Evolutionary conservation across 2,888 invertebrate species (phyloP).

Genomic region (Cryptus armator): DNA sequence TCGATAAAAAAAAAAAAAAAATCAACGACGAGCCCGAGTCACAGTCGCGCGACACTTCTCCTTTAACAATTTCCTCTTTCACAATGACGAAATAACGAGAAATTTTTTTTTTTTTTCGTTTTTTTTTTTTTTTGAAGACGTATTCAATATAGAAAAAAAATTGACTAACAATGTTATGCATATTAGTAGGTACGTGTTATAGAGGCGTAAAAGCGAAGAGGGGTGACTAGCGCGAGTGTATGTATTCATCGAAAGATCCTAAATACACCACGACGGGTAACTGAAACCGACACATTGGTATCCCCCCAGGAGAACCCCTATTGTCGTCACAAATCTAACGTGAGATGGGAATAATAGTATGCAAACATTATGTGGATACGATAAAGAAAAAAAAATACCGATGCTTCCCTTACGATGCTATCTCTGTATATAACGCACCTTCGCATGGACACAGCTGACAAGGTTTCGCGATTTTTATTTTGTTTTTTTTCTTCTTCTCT

Average conservation of each 20-base stretch:
- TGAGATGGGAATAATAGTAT: conserved; percentile 39
- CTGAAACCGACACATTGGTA: conserved; percentile 18
- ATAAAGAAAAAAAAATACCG: conserved; percentile 29
- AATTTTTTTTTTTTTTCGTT: too few relatives aligned
- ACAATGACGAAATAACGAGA: too few relatives aligned
- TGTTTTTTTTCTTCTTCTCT: not conserved
- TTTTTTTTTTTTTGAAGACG: too few relatives aligned
- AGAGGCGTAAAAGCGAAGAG: not conserved
- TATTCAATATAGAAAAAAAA: too few relatives aligned
- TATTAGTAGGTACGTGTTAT: not conserved
- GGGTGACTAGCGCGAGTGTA: not conserved
- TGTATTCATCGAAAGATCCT: conserved; percentile 38
- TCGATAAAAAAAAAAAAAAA: too few relatives aligned
- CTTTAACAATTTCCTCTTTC: too few relatives aligned
- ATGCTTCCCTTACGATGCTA: conserved; percentile 15
- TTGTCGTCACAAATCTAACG: conserved; percentile 49
- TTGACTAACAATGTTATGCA: too few relatives aligned
- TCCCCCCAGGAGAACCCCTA: conserved; percentile 26
- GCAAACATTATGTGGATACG: conserved; percentile 32
- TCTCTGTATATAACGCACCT: conserved; percentile 20
- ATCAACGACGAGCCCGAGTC: too few relatives aligned
- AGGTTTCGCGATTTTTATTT: conserved; percentile 25
- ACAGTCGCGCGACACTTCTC: too few relatives aligned
- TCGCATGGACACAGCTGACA: conserved; percentile 39
- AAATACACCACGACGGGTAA: conserved; percentile 47